Conservation (phyloP, 2,888 invertebrate genomes). For the Cyclophora punctaria region DNA sequence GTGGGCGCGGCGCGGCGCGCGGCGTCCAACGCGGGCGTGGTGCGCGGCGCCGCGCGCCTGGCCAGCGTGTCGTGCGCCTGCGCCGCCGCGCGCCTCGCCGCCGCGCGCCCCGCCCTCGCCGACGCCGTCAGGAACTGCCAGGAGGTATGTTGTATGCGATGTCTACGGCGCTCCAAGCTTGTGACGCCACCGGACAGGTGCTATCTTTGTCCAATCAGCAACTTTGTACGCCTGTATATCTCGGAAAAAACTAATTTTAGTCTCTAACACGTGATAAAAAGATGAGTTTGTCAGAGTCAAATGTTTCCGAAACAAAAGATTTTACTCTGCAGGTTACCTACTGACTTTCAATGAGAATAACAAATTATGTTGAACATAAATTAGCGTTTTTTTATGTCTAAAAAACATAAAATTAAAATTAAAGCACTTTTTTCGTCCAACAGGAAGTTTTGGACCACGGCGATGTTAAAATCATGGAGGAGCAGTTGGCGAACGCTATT, state of each 20-base stretch:
- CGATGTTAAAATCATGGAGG: slow-evolving; percentile 71
- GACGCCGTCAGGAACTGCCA: slow-evolving; percentile 52
- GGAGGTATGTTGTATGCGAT: slow-evolving; percentile 35
- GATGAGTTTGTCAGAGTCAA: neutral
- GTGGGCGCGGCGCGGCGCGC: slow-evolving; percentile 21
- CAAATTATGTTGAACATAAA: too few species aligned
- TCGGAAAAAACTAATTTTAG: neutral
- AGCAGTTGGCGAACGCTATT: slow-evolving; percentile 68
- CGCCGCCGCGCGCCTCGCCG: slow-evolving; percentile 59
- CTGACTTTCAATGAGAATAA: too few species aligned
- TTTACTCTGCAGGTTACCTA: too few species aligned
- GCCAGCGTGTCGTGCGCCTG: slow-evolving; percentile 65
- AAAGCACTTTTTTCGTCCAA: slow-evolving; percentile 4
- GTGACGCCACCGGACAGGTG: too few species aligned
- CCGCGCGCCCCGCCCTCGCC: slow-evolving; percentile 47
- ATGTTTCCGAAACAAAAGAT: too few species aligned
- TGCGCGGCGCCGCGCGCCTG: slow-evolving; percentile 60
- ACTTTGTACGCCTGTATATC: too few species aligned
- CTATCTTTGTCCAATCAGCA: too few species aligned
- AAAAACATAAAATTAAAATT: neutral
- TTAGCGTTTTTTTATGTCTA: too few species aligned
- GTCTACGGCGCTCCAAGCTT: too few species aligned
- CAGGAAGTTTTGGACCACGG: slow-evolving; percentile 70
- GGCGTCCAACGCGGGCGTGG: slow-evolving; percentile 55
- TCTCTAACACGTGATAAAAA: neutral